phyloP scores from a whole-genome alignment of 2,113 vertebrate genomes.

The Thunnus maccoyii region DNA sequence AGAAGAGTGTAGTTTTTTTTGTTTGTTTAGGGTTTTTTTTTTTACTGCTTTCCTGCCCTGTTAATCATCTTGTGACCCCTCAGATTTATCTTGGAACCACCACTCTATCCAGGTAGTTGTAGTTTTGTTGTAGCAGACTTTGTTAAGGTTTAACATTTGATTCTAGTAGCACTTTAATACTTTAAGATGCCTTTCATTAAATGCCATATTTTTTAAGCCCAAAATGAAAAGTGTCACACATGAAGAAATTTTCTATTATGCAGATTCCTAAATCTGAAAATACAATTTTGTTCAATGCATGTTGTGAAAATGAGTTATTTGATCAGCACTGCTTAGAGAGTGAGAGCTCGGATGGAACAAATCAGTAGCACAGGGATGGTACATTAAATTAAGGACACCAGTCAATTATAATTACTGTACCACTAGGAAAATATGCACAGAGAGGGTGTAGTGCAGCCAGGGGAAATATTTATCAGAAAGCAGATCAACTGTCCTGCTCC shows the following conservation, averaged over 20 bases:
- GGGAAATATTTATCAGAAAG: slow-evolving; percentile 23
- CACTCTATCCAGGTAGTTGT: too few species aligned
- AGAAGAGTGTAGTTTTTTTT: not conserved
- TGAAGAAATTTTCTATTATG: too few species aligned
- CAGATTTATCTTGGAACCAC: too few species aligned
- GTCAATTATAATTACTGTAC: slow-evolving; percentile 23
- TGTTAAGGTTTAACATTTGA: too few species aligned
- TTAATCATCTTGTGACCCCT: too few species aligned
- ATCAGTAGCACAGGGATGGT: slow-evolving; percentile 10
- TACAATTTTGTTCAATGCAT: not conserved
- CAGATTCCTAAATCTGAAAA: not conserved
- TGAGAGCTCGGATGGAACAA: slow-evolving; percentile 22
- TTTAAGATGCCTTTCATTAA: too few species aligned
- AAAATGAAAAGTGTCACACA: too few species aligned
- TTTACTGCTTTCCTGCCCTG: not conserved
- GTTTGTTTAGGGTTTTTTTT: not conserved
- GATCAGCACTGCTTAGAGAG: not conserved
- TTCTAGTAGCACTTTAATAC: too few species aligned
- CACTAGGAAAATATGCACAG: slow-evolving; percentile 13
- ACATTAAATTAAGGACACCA: slow-evolving; percentile 10
- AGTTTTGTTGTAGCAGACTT: too few species aligned
- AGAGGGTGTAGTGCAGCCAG: not conserved
- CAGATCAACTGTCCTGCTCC: not conserved
- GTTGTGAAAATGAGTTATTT: slow-evolving; percentile 8
- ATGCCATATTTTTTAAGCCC: too few species aligned